Conservation (phyloP, 2,888 invertebrate species). For the Sturmia bella region DNA sequence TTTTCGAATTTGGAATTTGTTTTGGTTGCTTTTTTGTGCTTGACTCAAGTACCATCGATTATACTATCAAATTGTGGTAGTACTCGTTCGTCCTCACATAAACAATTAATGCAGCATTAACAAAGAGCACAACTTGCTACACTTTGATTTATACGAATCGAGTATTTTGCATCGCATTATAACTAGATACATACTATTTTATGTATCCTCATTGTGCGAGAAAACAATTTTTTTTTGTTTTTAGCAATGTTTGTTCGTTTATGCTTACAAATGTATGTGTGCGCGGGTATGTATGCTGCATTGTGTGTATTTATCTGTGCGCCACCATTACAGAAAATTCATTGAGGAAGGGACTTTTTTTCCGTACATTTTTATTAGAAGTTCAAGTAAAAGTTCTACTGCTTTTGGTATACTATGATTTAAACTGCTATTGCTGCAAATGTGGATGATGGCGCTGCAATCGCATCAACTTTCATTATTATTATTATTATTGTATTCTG, state of each 20-base stretch:
- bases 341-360: slow-evolving; percentile 68
- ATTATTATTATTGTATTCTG: slow-evolving; percentile 32
- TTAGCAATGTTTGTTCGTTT: background rate
- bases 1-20: background rate
- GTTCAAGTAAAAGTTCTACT: slow-evolving; percentile 51
- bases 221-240: slow-evolving; percentile 18
- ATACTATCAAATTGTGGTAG: slow-evolving; percentile 59
- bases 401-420: slow-evolving; percentile 41
- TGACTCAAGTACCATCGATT: slow-evolving; percentile 50
- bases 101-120: slow-evolving; percentile 30
- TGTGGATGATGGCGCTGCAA: slow-evolving; percentile 56
- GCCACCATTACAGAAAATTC: slow-evolving; percentile 64
- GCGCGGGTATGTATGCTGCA: background rate
- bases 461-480: slow-evolving; percentile 46
- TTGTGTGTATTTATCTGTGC: slow-evolving; percentile 4
- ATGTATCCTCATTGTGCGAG: slow-evolving; percentile 43
- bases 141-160: background rate
- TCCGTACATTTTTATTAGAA: slow-evolving; percentile 44
- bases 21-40: slow-evolving; percentile 7
- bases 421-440: slow-evolving; percentile 29
- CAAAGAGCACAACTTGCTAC: slow-evolving; percentile 24
- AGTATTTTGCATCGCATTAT: slow-evolving; percentile 31
- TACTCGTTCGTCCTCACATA: slow-evolving; percentile 47
- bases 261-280: background rate
- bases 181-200: slow-evolving; percentile 62